Evolutionary conservation across 2,113 vertebrate genomes (phyloP).

Genomic region (Chaetura pelagica): DNA sequence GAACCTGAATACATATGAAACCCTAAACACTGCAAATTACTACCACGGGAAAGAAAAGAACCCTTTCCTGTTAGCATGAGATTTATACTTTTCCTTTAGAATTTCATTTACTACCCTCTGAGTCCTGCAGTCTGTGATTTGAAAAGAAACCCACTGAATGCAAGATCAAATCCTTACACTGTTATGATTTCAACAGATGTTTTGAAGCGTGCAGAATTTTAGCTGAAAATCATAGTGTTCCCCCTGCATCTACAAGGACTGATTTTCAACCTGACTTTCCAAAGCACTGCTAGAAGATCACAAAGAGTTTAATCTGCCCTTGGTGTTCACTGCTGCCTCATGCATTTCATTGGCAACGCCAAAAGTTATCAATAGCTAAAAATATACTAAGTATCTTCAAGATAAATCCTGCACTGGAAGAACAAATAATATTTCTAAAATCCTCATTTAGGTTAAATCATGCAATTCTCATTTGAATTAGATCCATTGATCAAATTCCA

Average conservation of each 20-base stretch:
- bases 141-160: not conserved
- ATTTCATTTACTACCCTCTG: not conserved
- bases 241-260: not conserved
- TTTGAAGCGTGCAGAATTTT: not conserved
- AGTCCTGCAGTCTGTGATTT: not conserved
- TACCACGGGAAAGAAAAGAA: not conserved
- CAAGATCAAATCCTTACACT: not conserved
- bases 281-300: not conserved
- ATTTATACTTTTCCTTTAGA: not conserved
- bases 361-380: not conserved
- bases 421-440: not conserved
- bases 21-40: not conserved
- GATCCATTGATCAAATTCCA: not conserved
- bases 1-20: not conserved
- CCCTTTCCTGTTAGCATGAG: not conserved
- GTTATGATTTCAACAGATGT: not conserved
- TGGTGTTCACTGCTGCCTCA: not conserved
- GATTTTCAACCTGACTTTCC: not conserved
- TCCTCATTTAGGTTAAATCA: not conserved
- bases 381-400: not conserved
- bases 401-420: not conserved
- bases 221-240: not conserved
- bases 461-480: not conserved
- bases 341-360: not conserved
- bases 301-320: not conserved